Evolutionary conservation across 2,113 vertebrate species (phyloP), one percentile per base, ranked within the genome.

Genomic region (Pachypanchax playfairii): DNA sequence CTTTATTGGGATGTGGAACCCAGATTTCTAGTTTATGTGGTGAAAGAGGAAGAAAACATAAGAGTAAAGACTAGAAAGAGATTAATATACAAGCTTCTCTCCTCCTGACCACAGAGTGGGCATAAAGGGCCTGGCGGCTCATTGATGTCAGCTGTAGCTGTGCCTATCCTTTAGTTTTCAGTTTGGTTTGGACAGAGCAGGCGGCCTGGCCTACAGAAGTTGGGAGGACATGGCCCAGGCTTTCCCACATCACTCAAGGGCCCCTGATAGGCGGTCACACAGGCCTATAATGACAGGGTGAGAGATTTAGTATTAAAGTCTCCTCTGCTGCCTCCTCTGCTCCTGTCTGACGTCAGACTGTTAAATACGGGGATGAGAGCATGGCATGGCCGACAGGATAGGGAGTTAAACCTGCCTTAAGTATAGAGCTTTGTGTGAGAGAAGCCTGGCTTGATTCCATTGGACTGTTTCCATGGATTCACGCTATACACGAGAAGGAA

Each of bases 201-300:
- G 76, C 84, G 74, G 87, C 82, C 85, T 80, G 85, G 84, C 76
- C 84, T 83, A 74, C 66, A 80, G 84, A 85, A 81, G 80, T 75
- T 84, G 77, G 86, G 82, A 89, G 77, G 80, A 90, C 84, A 83
- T 83, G 79, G 82, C 87, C 63, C 80, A 77, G 84, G 82, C 77
- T 88, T 90, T 86, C 75, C 92, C 91, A 92, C 91, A 92, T 93
- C 90, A 93, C 83, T 93, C 86, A 85, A 62, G 73, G 73, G 84
- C 85, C 84, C 86, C 86, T 90, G 90, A 91, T 92, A 91, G 86
- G 85, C 73, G 84, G 90, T 90, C 89, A 83, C 82, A 85, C 84
- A 70, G 79, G 70, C 87, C 69, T 56, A 80, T 92, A 92, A 93
- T 93, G 91, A 93, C 91, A 92, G 89, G 85, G 91, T 85, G 80